Percentiles rank a stretch among this genome's conserved stretches.
These are phyloP conservation scores for Danio jaintianensis DNA, from an alignment of 2,797 vertebrate genomes.

Conservation along the genomic window DNA sequence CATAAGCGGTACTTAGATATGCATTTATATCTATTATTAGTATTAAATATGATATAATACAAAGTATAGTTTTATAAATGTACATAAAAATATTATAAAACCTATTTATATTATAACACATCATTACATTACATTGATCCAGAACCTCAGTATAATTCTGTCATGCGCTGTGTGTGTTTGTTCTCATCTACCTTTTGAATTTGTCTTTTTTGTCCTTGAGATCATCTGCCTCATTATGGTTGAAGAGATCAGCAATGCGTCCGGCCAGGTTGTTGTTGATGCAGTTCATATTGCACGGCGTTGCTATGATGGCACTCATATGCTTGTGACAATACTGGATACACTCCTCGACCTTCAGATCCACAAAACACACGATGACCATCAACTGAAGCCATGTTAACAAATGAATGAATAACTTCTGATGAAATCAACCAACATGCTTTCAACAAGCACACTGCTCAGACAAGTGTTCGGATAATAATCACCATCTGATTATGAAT, in stretches of 20 bases:
- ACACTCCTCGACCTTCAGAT: slow-evolving; percentile 91
- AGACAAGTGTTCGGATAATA: not conserved
- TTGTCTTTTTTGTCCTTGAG: slow-evolving; percentile 98
- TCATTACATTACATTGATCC: not conserved
- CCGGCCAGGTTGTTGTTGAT: slow-evolving; percentile 93
- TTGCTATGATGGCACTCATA: slow-evolving; percentile 94
- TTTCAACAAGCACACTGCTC: slow-evolving; percentile 7
- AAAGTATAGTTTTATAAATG: no score
- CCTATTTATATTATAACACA: no score
- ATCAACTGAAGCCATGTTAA: not conserved
- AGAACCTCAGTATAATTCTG: no score
- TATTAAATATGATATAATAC: no score
- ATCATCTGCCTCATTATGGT: slow-evolving; percentile 92
- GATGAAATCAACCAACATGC: slow-evolving; percentile 1
- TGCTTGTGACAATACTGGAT: slow-evolving; percentile 93
- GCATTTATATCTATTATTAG: no score
- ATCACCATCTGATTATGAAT: not conserved
- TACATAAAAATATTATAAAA: no score
- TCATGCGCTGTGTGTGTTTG: not conserved
- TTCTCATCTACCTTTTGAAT: slow-evolving; percentile 88
- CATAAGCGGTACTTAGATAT: no score
- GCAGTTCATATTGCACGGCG: slow-evolving; percentile 98
- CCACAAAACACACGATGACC: slow-evolving; percentile 38
- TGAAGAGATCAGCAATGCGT: slow-evolving; percentile 90
- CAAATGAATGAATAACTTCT: slow-evolving; percentile 4